Conservation (phyloP, 2,113 vertebrate species). For the Meles meles region DNA sequence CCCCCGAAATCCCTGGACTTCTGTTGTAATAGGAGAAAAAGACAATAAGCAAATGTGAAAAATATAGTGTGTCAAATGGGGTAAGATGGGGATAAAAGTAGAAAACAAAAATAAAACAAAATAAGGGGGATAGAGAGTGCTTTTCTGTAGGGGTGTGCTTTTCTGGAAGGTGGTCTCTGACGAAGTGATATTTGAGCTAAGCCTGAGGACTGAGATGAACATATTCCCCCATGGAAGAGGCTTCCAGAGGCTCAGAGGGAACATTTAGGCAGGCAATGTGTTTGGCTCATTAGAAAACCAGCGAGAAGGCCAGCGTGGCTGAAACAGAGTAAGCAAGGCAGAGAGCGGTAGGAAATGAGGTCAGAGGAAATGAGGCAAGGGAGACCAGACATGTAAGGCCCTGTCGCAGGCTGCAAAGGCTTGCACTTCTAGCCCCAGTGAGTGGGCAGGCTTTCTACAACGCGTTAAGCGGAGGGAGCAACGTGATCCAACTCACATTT, state of each 20-base stretch:
- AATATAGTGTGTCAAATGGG: neutral
- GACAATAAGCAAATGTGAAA: neutral
- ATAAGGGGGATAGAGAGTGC: neutral
- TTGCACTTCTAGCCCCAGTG: neutral
- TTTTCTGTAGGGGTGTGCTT: too few species aligned
- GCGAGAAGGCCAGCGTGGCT: neutral
- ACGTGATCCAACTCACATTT: neutral
- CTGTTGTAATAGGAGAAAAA: neutral
- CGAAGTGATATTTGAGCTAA: neutral
- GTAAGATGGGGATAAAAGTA: neutral
- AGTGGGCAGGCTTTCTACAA: too few species aligned
- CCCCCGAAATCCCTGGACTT: neutral
- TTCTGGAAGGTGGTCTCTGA: neutral
- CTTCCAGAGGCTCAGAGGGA: neutral
- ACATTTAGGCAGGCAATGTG: neutral
- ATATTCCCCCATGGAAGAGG: rapidly evolving
- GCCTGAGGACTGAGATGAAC: neutral
- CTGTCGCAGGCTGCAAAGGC: neutral
- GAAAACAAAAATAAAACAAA: neutral
- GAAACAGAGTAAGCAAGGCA: neutral
- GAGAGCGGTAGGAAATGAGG: neutral
- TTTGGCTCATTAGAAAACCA: neutral
- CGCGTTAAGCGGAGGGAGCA: neutral
- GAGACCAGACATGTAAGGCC: neutral
- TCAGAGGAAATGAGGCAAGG: neutral